phyloP scores from a whole-genome alignment of 1,140 invertebrate species.

The Hyposmocoma kahamanoa region DNA sequence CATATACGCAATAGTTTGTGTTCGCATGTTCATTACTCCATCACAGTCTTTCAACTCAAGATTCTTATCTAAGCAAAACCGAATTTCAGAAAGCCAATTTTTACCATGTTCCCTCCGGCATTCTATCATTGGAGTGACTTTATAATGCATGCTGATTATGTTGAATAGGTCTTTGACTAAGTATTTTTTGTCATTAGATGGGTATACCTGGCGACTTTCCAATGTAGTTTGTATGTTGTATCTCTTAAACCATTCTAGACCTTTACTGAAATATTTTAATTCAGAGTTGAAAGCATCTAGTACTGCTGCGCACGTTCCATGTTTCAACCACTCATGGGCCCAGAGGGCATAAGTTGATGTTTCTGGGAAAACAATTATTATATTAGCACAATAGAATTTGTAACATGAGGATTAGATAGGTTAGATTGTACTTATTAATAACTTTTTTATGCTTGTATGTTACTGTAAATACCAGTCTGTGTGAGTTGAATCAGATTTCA shows the following conservation, averaged over 20 bases:
- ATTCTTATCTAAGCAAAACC: constrained; percentile 79
- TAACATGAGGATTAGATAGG: no score
- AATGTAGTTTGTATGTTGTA: constrained; percentile 80
- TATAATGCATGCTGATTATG: constrained; percentile 72
- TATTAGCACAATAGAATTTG: not conserved
- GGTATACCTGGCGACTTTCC: constrained; percentile 73
- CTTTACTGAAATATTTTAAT: constrained; percentile 82
- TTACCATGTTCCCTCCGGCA: constrained; percentile 76
- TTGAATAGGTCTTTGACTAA: constrained; percentile 73
- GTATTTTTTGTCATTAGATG: constrained; percentile 74
- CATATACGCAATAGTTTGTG: no score
- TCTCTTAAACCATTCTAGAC: constrained; percentile 76
- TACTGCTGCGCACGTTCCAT: constrained; percentile 84
- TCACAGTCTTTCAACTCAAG: constrained; percentile 77
- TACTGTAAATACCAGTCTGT: no score
- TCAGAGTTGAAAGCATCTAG: constrained; percentile 78
- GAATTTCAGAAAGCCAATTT: constrained; percentile 77
- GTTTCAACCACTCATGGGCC: constrained; percentile 90
- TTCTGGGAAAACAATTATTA: constrained; percentile 38
- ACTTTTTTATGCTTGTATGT: no score
- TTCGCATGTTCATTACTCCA: no score
- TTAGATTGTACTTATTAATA: no score
- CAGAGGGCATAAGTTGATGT: constrained; percentile 78
- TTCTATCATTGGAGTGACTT: constrained; percentile 78
- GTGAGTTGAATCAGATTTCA: no score